Percentiles rank a stretch among this genome's conserved stretches.
These are phyloP conservation scores for Punctoribates punctum DNA, from an alignment of 2,888 invertebrate genomes.

Conservation along the genomic window DNA sequence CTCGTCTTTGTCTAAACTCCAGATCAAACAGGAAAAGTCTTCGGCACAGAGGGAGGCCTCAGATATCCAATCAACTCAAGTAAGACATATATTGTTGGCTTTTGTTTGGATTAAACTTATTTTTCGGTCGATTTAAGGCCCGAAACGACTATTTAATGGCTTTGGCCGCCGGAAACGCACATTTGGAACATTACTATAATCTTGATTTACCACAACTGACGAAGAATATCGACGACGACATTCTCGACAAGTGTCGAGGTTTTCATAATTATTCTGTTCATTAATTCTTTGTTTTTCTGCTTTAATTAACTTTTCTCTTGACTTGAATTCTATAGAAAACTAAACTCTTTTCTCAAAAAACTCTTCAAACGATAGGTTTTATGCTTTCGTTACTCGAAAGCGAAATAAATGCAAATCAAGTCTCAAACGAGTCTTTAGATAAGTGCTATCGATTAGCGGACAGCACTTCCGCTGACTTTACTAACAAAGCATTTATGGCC, in stretches of 20 bases:
- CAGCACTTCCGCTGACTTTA: constrained; percentile 38
- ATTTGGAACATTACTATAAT: constrained; percentile 82
- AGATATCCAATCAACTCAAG: constrained; percentile 79
- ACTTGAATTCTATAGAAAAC: background rate
- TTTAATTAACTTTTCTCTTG: background rate
- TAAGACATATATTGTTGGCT: background rate
- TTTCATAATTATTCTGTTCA: background rate
- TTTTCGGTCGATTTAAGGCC: constrained; percentile 56
- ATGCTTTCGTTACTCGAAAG: constrained; percentile 39
- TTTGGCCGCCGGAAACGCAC: constrained; percentile 87
- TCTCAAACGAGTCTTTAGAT: constrained; percentile 33
- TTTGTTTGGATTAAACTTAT: background rate
- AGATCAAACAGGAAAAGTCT: constrained; percentile 45
- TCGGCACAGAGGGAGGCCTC: constrained; percentile 74
- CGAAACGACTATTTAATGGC: constrained; percentile 90
- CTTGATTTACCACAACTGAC: constrained; percentile 85
- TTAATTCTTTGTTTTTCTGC: background rate
- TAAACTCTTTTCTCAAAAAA: background rate
- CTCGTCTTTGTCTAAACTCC: constrained; percentile 44
- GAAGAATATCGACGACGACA: constrained; percentile 55
- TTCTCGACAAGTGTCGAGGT: constrained; percentile 43
- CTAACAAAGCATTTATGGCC: constrained; percentile 42
- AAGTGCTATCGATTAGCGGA: constrained; percentile 16
- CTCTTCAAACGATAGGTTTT: constrained; percentile 19
- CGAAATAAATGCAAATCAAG: constrained; percentile 36